Base-by-base conservation (phyloP, 2,888 invertebrate genomes). In the Epistrophe grossulariae region DNA sequence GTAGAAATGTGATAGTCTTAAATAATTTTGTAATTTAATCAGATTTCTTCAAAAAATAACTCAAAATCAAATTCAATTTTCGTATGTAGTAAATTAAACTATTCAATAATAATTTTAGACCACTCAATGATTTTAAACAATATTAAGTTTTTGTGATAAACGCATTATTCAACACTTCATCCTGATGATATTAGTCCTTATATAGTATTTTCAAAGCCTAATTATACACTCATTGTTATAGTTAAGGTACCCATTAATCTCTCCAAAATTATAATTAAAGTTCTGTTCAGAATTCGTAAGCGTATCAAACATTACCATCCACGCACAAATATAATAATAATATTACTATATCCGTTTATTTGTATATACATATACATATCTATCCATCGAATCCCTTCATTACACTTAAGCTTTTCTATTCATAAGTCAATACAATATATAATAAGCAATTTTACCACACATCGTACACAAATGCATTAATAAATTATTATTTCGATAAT, bases 391-490 rank as follows among this genome's bases (percentile, higher is more conserved):
- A 76, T 66, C 78, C 66, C 78, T 72, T 73, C 80, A 77, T 77
- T 80, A 77, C 77, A 80, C 80, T 81, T 80, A 77, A 80, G 85
- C 85, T 78, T 62, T 78, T 78, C 82, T 73, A 82, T 85, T 82
- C 85, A 85, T 78, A 85, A 82, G 81, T 78, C 85, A 81, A 82
- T 80, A 59, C 60, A 40, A 43, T 43, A 62, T 62, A 45, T 81
- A 85, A 85, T 85, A 81, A 81, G 72, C 84, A 77, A 82, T 82
- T 82, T 64, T 48, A 68, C 64, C 55, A 64, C 72, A 66, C 79
- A 73, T 82, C 78, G 57, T 72, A 78, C 72, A 82, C 66, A 82
- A 60, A 78, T 60, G 78, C 78, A 82, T 77, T 78, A 82, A 78
- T 82, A 78, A 78, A 82, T 82, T 82, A 78, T 78, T 59, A 78